Percentiles rank a stretch among this genome's conserved stretches.
Conservation (phyloP, 2,113 vertebrate genomes). For the Rattus norvegicus region DNA sequence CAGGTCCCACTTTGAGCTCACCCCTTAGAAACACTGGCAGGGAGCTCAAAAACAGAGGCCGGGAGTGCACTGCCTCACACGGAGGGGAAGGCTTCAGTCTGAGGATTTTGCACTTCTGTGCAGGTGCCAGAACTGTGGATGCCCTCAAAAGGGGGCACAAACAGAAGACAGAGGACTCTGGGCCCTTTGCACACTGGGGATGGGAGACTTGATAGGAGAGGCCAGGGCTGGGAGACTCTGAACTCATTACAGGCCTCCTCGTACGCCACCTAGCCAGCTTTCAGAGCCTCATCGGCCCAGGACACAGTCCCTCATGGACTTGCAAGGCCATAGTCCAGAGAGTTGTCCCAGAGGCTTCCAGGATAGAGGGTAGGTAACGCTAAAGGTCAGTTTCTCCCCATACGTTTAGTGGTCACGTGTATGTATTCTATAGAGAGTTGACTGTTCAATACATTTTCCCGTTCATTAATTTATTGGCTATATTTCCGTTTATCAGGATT, state of each 20-base stretch:
- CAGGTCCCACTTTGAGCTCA: not conserved
- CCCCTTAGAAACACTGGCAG: not conserved
- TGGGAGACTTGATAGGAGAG: no score
- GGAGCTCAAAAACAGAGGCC: not conserved
- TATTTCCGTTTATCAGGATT: no score
- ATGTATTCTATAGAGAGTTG: not conserved
- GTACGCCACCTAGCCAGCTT: no score
- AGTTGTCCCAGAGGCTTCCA: not conserved
- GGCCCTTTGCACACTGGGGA: not conserved
- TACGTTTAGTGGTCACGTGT: no score
- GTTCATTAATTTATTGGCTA: not conserved
- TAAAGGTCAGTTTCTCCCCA: not conserved
- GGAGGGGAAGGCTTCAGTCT: no score
- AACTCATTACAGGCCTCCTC: not conserved
- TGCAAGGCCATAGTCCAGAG: not conserved
- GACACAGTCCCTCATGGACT: not conserved
- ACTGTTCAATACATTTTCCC: not conserved
- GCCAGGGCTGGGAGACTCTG: not conserved
- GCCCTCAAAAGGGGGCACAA: not conserved
- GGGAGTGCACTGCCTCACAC: not conserved
- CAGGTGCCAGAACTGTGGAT: no score
- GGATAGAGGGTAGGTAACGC: no score
- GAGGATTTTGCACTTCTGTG: not conserved
- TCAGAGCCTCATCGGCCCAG: no score
- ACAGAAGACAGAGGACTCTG: not conserved